A percentile compares a stretch with the other conserved stretches of the same genome.
Conservation (phyloP, 2,113 vertebrate species). For the Bufo bufo region DNA sequence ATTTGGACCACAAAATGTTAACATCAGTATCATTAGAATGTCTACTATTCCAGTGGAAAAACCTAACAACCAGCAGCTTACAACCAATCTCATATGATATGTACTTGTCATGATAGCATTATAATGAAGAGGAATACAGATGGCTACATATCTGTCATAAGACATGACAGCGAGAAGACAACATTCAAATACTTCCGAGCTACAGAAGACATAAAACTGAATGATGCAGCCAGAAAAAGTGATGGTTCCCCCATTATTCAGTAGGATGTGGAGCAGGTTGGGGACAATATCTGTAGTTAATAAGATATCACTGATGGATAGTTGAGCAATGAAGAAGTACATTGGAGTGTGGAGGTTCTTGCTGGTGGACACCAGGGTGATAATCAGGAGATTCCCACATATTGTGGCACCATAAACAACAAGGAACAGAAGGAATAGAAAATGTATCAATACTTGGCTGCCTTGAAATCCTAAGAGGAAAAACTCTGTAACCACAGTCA, state of each 20-base stretch:
- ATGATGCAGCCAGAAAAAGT: constrained; percentile 31
- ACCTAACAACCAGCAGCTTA: background rate
- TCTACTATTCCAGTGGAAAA: background rate
- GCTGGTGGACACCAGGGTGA: constrained; percentile 13
- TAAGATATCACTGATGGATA: background rate
- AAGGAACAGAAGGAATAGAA: background rate
- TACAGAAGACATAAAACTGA: background rate
- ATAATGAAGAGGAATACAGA: background rate
- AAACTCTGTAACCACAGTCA: background rate
- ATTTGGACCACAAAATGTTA: background rate
- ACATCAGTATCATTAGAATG: background rate
- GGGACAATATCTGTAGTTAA: background rate
- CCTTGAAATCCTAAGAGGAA: background rate
- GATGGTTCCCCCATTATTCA: constrained; percentile 55
- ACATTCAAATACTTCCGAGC: background rate
- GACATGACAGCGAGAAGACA: constrained; percentile 51
- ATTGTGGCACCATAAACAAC: background rate
- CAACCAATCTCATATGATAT: background rate
- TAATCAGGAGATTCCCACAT: background rate
- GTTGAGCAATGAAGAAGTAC: constrained; percentile 4
- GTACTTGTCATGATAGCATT: background rate
- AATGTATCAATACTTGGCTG: background rate
- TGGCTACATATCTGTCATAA: background rate
- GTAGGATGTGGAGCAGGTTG: constrained; percentile 29
- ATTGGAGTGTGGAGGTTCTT: constrained; percentile 9